Base-by-base conservation (phyloP, 2,888 invertebrate genomes). In the Cerastis rubricosa region DNA sequence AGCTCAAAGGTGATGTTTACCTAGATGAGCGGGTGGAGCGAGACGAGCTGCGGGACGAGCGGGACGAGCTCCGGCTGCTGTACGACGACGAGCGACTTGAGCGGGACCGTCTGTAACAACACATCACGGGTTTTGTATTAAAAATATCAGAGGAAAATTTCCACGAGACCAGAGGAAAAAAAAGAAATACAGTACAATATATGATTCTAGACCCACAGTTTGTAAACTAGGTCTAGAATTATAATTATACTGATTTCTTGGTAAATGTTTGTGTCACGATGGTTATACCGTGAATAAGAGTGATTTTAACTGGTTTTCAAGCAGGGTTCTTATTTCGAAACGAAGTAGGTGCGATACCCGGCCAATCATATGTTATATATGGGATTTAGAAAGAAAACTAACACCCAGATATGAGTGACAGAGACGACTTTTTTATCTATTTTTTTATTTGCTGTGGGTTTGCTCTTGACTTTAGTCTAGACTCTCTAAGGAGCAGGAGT, bases 21-120 rank as follows among this genome's bases (percentile, higher is more conserved):
- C 96, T 95, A 19, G 96, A 80, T 11, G 80, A 80, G 67, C 80
- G 80, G 12, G 97, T 97, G 25, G 97, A 97, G 35, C 97, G 78
- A 5, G 78, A 78, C 0, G 78, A 66, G 66, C 78, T 78, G 17
- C 78, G 78, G 6, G 78, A 68, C 12, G 80, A 80, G 19, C 80
- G 80, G 7, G 97, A 97, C 19, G 97, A 97, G 35, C 97, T 97
- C 57, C 97, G 95, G 88, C 96, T 97, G 91, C 95, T 96, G 92
- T 97, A 97, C 8, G 97, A 97, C 85, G 97, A 97, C 71, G 96
- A 96, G 9, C 96, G 94, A 68, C 93, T 93, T 14, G 96, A 95
- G 2, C 95, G 94, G 29, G 96, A 96, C 3, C 95, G 92, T 57
- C 96, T 95, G 92, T 0, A 89, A 87, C 74, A 71, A 76, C 8